These are phyloP conservation scores for Diploptera punctata DNA, from an alignment of 2,888 invertebrate genomes.

Conservation along the genomic window DNA sequence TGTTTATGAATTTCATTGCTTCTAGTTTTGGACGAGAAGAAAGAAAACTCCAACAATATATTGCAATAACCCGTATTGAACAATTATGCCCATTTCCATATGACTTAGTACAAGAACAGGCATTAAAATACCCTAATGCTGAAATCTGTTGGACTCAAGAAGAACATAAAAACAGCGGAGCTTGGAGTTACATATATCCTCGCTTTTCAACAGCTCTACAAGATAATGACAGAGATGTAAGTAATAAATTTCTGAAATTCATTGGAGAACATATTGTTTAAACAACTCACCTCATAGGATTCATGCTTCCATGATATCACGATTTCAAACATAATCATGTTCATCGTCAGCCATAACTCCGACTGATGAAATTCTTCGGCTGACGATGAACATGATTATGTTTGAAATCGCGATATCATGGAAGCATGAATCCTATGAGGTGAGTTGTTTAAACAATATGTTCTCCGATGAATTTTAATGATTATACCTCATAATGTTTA, in stretches of 20 bases:
- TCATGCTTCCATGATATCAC: too few relatives aligned
- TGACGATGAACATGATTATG: too few relatives aligned
- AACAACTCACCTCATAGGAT: too few relatives aligned
- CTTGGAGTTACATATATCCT: not conserved
- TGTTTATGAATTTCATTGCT: too few relatives aligned
- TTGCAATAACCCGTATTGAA: constrained; percentile 8
- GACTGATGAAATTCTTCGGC: too few relatives aligned
- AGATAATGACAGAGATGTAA: not conserved
- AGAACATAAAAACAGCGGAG: constrained; percentile 14
- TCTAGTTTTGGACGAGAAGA: not conserved
- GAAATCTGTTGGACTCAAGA: constrained; percentile 14
- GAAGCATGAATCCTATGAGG: too few relatives aligned
- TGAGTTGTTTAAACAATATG: too few relatives aligned
- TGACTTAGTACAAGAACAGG: not conserved
- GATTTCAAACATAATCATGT: too few relatives aligned
- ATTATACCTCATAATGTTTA: too few relatives aligned
- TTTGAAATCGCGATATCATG: too few relatives aligned
- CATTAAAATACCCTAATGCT: not conserved
- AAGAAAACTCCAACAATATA: not conserved
- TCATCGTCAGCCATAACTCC: too few relatives aligned
- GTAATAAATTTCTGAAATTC: not conserved
- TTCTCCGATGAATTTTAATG: too few relatives aligned
- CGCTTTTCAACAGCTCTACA: not conserved
- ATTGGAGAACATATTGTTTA: not conserved
- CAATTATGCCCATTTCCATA: constrained; percentile 10